Evolutionary conservation across 2,888 invertebrate species (phyloP), one percentile per base, ranked within the genome.

Genomic region (Oscheius sp.): DNA sequence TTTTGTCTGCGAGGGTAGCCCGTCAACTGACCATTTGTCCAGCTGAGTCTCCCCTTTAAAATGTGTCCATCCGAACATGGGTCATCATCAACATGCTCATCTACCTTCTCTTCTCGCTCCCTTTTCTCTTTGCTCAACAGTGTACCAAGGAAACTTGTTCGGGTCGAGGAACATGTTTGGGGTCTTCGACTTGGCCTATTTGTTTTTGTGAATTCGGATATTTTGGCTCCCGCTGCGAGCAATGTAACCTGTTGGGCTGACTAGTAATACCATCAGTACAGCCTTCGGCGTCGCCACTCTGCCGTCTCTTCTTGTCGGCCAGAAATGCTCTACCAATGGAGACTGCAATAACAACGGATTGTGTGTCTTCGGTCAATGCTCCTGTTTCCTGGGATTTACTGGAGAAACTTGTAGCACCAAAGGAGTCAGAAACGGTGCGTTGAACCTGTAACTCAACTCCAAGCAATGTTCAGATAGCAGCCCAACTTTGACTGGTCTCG

Each of bases 151-250:
- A 13, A n/a, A 81, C 83, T 66, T 84, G 84, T 63, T 77, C 73
- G 65, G 77, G 75, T 29, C 77, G 78, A 53, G 84, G 84, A 21
- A 71, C 77, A n/a, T 84, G 84, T 71, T 51, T 81, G 4, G 84
- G 84, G 2, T 75, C 79, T 21, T 76, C 76, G 33, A 47, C 74
- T 0, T 66, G 76, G 13, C 83, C 82, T 0, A 76, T 75, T 2
- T 85, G 85, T 42, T 33, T 85, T 9, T 85, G 85, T 76, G 83
- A 83, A 60, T 78, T 80, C n/a, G 84, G 85, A 9, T 84, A 78
- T 66, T 74, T 77, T 13, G 85, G 85, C 47, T 68, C 79, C 35
- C 74, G 81, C 33, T 85, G 85, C 50, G 85, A 85, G 77, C 73
- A 81, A 55, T 75, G 75, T 74, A 53, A 53, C 13, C 29, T 48